Percentiles rank a stretch among this genome's conserved stretches.
Conservation (phyloP, 2,888 invertebrate genomes). For the Embidobia sp. region DNA sequence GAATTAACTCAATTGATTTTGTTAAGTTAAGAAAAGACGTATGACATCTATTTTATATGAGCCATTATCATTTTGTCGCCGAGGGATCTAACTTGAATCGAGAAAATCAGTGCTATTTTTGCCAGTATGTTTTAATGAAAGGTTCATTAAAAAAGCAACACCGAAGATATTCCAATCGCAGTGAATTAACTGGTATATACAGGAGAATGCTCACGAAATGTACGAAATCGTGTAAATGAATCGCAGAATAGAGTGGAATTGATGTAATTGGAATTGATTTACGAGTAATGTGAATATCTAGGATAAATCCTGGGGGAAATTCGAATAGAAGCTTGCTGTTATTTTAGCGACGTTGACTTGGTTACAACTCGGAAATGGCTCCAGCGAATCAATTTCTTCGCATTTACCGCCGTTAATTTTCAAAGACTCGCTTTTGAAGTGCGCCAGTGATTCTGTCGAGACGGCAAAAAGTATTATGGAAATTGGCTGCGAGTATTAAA, state of each 20-base stretch:
- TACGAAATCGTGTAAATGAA: constrained; percentile 59
- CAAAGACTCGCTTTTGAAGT: constrained; percentile 34
- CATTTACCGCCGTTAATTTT: constrained; percentile 56
- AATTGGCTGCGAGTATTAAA: constrained; percentile 24
- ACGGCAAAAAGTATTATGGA: constrained; percentile 1
- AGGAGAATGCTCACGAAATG: constrained; percentile 9
- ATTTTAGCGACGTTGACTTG: constrained; percentile 55
- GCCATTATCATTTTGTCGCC: too few relatives aligned
- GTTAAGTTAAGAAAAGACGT: too few relatives aligned
- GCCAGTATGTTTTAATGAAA: too few relatives aligned
- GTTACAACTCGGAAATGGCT: constrained; percentile 53
- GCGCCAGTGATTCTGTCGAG: not conserved
- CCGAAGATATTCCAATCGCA: constrained; percentile 22
- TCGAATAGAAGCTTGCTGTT: constrained; percentile 54
- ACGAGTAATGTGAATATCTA: constrained; percentile 58
- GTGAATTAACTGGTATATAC: constrained; percentile 20
- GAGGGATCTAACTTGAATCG: too few relatives aligned
- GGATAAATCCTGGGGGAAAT: constrained; percentile 64
- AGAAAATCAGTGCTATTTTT: too few relatives aligned
- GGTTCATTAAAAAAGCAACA: too few relatives aligned
- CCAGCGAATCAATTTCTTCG: constrained; percentile 60
- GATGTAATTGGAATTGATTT: constrained; percentile 64
- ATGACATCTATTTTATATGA: too few relatives aligned
- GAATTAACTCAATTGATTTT: too few relatives aligned
- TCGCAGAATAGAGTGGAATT: constrained; percentile 56